Conservation (phyloP, 2,888 invertebrate species). For the Amitus sp. region DNA sequence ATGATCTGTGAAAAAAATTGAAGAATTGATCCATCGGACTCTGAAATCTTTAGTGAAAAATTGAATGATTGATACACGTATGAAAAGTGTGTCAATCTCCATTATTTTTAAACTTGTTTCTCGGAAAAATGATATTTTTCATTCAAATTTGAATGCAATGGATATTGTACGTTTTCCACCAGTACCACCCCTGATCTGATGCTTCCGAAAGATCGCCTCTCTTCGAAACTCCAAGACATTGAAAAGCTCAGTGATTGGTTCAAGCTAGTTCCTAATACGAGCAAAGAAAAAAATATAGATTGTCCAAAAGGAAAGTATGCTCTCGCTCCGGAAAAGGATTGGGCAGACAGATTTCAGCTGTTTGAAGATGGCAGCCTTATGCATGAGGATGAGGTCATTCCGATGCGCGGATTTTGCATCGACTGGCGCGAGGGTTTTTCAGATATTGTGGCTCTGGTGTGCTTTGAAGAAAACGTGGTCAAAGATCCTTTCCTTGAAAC, state of each 20-base stretch:
- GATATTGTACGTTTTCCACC: slow-evolving; percentile 3
- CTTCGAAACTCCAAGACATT: slow-evolving; percentile 20
- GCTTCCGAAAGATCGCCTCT: slow-evolving; percentile 16
- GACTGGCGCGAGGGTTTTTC: slow-evolving; percentile 46
- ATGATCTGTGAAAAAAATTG: too few species aligned
- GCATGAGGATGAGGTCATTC: slow-evolving; percentile 3
- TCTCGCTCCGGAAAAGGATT: slow-evolving; percentile 42
- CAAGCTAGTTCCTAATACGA: slow-evolving; percentile 34
- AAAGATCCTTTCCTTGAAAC: slow-evolving; percentile 5
- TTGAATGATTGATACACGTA: too few species aligned
- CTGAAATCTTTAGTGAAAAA: too few species aligned
- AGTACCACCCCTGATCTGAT: slow-evolving; percentile 28
- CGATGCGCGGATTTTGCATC: slow-evolving; percentile 47
- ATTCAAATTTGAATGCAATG: not conserved
- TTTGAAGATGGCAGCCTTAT: slow-evolving; percentile 49
- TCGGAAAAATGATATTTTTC: too few species aligned
- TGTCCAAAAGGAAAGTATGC: slow-evolving; percentile 39
- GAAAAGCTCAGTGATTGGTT: slow-evolving; percentile 42
- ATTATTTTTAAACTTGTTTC: too few species aligned
- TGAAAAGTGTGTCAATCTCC: too few species aligned
- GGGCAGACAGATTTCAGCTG: slow-evolving; percentile 47
- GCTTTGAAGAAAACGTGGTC: slow-evolving; percentile 30
- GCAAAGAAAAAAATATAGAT: too few species aligned
- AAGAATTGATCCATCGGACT: too few species aligned
- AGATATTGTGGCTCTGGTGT: slow-evolving; percentile 45